Conservation (phyloP, 1,140 invertebrate genomes). For the Chrysomallon squamiferum region DNA sequence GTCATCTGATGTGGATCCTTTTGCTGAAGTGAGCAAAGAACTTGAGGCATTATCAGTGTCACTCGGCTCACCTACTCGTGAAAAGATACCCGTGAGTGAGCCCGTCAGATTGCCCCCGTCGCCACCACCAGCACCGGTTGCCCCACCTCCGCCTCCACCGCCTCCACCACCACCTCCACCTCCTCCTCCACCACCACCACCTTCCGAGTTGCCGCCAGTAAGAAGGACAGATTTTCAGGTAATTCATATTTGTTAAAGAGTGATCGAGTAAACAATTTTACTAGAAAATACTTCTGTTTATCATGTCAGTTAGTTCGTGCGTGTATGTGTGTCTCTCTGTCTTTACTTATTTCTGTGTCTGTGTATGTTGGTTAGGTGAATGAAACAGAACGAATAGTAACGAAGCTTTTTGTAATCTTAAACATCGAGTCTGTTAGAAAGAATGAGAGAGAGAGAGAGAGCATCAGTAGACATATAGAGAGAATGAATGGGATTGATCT, state of each 20-base stretch:
- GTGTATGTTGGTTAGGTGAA: no score
- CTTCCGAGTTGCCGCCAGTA: neutral
- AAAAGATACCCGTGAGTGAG: neutral
- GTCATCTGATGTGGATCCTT: neutral
- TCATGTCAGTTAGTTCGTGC: neutral
- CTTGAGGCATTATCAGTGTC: neutral
- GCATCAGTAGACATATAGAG: no score
- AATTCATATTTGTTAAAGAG: slow-evolving; percentile 3
- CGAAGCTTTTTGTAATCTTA: no score
- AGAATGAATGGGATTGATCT: no score
- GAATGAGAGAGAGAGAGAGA: no score
- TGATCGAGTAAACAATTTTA: no score
- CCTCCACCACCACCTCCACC: slow-evolving; percentile 43
- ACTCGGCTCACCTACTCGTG: no score
- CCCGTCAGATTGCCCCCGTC: slow-evolving; percentile 13
- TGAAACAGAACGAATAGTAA: no score
- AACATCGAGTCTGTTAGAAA: no score
- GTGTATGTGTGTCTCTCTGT: no score
- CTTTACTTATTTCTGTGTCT: neutral
- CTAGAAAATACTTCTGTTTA: neutral
- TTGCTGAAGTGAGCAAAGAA: slow-evolving; percentile 1
- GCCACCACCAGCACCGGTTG: slow-evolving; percentile 26
- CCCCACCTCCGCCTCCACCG: slow-evolving; percentile 35
- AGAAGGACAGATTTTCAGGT: slow-evolving; percentile 14
- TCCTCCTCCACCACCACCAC: slow-evolving; percentile 38